phyloP scores from a whole-genome alignment of 2,888 invertebrate genomes.

The Drosophila macrospina region DNA sequence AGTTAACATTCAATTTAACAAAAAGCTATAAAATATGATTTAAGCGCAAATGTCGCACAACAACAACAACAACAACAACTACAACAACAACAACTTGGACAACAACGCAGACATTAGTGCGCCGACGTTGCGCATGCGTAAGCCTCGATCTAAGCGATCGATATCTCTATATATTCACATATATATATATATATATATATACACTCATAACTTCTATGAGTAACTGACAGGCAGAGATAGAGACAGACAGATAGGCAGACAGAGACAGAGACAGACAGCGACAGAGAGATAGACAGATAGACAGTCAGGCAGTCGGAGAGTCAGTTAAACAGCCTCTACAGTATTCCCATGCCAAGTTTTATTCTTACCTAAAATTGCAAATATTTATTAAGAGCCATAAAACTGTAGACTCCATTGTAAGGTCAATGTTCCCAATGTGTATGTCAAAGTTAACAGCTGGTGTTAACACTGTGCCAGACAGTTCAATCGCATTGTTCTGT shows the following conservation, averaged over 20 bases:
- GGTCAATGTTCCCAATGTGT: conserved; percentile 2
- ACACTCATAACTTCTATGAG: too few species aligned
- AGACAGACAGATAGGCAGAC: neutral
- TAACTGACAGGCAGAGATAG: neutral
- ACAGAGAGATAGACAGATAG: neutral
- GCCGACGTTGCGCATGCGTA: conserved; percentile 71
- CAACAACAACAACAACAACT: conserved; percentile 18
- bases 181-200: too few species aligned
- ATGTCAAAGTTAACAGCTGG: conserved; percentile 22
- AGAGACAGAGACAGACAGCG: too few species aligned
- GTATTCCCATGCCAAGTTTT: neutral
- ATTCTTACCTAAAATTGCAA: conserved; percentile 1
- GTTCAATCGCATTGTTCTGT: conserved; percentile 12
- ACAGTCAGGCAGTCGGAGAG: too few species aligned
- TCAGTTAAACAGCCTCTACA: neutral
- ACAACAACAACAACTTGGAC: conserved; percentile 19
- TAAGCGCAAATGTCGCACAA: conserved; percentile 77
- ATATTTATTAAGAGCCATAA: conserved; percentile 10
- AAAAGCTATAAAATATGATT: conserved; percentile 82
- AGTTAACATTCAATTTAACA: conserved; percentile 80
- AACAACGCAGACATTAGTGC: conserved; percentile 63
- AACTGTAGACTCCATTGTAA: conserved; percentile 1
- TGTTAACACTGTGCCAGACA: conserved; percentile 11
- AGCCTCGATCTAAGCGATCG: conserved; percentile 54
- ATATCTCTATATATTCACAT: conserved; percentile 39